Percentiles rank a stretch among this genome's conserved stretches.
Conservation (phyloP, 1,140 invertebrate genomes). For the Centruroides sculpturatus region DNA sequence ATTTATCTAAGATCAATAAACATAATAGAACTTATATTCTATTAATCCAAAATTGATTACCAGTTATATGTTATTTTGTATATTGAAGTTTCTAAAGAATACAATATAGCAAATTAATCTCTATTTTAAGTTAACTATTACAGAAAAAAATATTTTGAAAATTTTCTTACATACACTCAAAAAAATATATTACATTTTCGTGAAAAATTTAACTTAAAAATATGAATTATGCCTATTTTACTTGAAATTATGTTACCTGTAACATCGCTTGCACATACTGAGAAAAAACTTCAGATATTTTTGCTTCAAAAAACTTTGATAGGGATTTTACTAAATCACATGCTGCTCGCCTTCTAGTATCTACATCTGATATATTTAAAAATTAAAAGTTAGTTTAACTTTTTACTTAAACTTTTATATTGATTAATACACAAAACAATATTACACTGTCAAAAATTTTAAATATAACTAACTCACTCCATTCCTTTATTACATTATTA, state of each 20-base stretch:
- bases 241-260: slow-evolving; percentile 28
- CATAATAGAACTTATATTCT: no score
- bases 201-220: no score
- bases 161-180: no score
- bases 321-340: slow-evolving; percentile 90
- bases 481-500: neutral
- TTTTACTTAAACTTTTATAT: neutral
- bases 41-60: no score
- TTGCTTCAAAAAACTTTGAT: slow-evolving; percentile 72
- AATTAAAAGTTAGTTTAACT: neutral
- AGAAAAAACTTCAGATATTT: slow-evolving; percentile 84
- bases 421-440: neutral
- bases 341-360: slow-evolving; percentile 83
- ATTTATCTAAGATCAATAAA: no score
- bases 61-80: no score
- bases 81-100: no score
- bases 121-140: no score
- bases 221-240: no score
- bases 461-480: neutral
- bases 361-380: slow-evolving; percentile 49
- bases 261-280: slow-evolving; percentile 52
- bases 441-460: neutral
- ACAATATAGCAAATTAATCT: no score
- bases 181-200: no score
- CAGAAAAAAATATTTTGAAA: no score